Evolutionary conservation across 2,888 invertebrate species (phyloP).

Genomic region (Ctena decussata): DNA sequence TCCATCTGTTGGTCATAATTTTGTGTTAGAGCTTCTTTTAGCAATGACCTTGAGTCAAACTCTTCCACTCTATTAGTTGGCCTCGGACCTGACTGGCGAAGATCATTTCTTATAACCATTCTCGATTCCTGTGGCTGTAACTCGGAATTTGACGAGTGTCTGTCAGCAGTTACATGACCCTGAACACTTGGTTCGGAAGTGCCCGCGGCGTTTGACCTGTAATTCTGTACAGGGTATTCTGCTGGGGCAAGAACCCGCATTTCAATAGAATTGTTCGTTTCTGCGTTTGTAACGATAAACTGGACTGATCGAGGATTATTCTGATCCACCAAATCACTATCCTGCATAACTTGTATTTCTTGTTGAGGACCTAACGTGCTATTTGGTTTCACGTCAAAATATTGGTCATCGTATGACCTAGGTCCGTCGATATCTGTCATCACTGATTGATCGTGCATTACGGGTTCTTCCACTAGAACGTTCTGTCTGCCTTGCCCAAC

Average conservation of each 20-base stretch:
- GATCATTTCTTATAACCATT: not conserved
- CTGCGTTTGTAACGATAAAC: not conserved
- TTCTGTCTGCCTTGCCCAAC: too few relatives aligned
- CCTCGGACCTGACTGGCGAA: not conserved
- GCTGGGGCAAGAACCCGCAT: not conserved
- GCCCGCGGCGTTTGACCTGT: not conserved
- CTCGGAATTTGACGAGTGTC: not conserved
- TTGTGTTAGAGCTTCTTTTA: not conserved
- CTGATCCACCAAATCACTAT: not conserved
- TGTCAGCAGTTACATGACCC: not conserved
- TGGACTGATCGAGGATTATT: not conserved
- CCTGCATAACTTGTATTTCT: not conserved
- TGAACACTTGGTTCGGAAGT: not conserved
- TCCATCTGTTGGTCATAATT: not conserved
- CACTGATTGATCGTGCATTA: not conserved
- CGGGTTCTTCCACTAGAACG: not conserved
- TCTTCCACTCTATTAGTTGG: not conserved
- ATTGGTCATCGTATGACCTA: not conserved
- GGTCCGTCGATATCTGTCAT: not conserved
- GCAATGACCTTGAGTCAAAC: not conserved
- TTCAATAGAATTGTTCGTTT: not conserved
- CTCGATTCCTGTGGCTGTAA: not conserved
- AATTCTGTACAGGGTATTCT: not conserved
- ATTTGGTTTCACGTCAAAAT: not conserved
- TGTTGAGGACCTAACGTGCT: not conserved